Conservation (phyloP, 2,888 invertebrate species). For the Andrena bicolor region DNA sequence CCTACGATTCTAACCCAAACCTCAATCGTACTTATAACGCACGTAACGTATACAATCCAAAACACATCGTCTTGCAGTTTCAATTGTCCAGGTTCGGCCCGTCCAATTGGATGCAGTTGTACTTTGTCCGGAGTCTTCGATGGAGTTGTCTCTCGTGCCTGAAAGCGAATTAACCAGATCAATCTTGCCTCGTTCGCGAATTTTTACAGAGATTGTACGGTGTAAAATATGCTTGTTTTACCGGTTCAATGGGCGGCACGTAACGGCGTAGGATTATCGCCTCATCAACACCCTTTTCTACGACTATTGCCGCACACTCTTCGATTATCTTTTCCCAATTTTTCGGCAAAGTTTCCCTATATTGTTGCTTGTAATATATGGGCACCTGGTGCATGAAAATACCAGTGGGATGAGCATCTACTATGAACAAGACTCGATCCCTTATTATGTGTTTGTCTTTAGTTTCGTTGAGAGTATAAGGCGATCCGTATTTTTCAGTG, state of each 20-base stretch:
- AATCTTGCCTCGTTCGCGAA: not conserved
- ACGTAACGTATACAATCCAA: constrained; percentile 88
- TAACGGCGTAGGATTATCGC: constrained; percentile 84
- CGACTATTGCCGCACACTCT: constrained; percentile 86
- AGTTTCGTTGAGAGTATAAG: constrained; percentile 66
- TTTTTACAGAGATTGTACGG: not conserved
- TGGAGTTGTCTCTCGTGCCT: constrained; percentile 21
- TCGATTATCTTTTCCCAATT: constrained; percentile 89
- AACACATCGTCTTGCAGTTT: constrained; percentile 83
- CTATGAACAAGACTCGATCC: constrained; percentile 83
- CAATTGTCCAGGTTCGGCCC: constrained; percentile 68
- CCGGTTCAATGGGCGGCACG: constrained; percentile 49
- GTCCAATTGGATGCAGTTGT: constrained; percentile 66
- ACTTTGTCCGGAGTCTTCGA: constrained; percentile 57
- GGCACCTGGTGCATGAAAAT: constrained; percentile 86
- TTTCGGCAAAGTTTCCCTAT: constrained; percentile 89
- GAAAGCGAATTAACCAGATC: not conserved
- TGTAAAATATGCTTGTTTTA: constrained; percentile 46
- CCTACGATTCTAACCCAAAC: constrained; percentile 90
- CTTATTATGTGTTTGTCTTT: constrained; percentile 74
- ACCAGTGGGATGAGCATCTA: constrained; percentile 85
- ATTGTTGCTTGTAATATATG: constrained; percentile 87
- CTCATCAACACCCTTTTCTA: constrained; percentile 86
- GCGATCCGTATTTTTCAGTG: constrained; percentile 78
- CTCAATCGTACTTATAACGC: constrained; percentile 88